Conservation (phyloP, 2,797 vertebrate genomes). For the Odontamblyopus lacepedii region DNA sequence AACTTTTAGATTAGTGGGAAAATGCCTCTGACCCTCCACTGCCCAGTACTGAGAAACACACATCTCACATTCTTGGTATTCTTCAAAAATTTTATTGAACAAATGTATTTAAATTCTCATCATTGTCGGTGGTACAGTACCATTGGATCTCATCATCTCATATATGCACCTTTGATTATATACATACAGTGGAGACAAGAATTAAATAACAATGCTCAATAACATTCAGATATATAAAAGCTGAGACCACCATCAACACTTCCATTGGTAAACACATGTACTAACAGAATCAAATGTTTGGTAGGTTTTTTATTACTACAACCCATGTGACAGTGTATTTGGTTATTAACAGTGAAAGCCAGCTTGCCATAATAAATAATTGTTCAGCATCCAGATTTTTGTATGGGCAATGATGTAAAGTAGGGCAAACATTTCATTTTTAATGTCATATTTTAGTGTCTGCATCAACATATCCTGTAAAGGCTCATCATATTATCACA, state of each 20-base stretch:
- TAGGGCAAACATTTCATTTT: not conserved
- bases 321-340: conserved; percentile 43
- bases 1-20: too few species aligned
- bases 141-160: conserved; percentile 76
- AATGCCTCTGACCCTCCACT: too few species aligned
- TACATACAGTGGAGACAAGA: conserved; percentile 83
- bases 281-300: conserved; percentile 55
- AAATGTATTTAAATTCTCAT: conserved; percentile 82
- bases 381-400: conserved; percentile 7
- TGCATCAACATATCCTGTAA: conserved; percentile 20
- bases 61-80: conserved; percentile 50
- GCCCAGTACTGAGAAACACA: not conserved
- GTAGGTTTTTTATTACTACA: conserved; percentile 25
- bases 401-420: not conserved
- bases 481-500: conserved; percentile 16
- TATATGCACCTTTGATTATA: conserved; percentile 78
- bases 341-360: conserved; percentile 34
- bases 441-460: not conserved
- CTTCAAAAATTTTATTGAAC: conserved; percentile 83
- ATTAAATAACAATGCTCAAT: conserved; percentile 84
- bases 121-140: conserved; percentile 80
- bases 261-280: conserved; percentile 74
- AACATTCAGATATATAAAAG: conserved; percentile 82
- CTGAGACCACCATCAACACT: conserved; percentile 71
- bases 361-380: conserved; percentile 15